phyloP scores from a whole-genome alignment of 53 echinoderm and acorn worm genomes.

The Hippasteria phrygiana region DNA sequence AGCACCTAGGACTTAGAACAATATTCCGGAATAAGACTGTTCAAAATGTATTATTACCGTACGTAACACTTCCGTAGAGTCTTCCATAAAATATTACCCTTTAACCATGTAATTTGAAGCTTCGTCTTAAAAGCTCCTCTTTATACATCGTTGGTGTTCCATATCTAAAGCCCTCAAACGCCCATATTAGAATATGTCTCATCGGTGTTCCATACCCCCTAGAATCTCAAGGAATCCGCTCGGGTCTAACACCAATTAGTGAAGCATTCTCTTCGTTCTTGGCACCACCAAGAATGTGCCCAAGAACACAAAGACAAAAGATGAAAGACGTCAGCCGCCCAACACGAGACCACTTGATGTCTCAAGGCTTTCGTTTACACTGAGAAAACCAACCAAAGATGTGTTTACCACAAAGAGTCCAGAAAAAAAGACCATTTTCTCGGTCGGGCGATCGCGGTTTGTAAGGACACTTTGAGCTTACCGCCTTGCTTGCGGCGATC shows the following conservation, averaged over 20 bases:
- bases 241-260: slow-evolving; percentile 29
- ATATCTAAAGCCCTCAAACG: too few relatives aligned
- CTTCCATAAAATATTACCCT: too few relatives aligned
- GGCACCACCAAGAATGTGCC: not conserved
- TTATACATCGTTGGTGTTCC: too few relatives aligned
- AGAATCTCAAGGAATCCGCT: not conserved
- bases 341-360: not conserved
- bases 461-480: slow-evolving; percentile 44
- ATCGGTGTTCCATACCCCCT: too few relatives aligned
- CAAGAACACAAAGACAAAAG: slow-evolving; percentile 28
- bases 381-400: not conserved
- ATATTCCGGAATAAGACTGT: too few relatives aligned
- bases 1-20: too few relatives aligned
- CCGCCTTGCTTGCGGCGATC: slow-evolving; percentile 13
- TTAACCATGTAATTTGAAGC: too few relatives aligned
- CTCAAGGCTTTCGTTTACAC: not conserved
- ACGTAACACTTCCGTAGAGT: too few relatives aligned
- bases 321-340: slow-evolving; percentile 35
- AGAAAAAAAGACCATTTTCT: slow-evolving; percentile 15
- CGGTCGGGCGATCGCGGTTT: slow-evolving; percentile 45
- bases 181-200: too few relatives aligned
- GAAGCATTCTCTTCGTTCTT: slow-evolving; percentile 11
- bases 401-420: slow-evolving; percentile 53
- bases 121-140: too few relatives aligned
- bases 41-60: too few relatives aligned